phyloP scores from a whole-genome alignment of 2,797 vertebrate species.

The Poecilia picta region DNA sequence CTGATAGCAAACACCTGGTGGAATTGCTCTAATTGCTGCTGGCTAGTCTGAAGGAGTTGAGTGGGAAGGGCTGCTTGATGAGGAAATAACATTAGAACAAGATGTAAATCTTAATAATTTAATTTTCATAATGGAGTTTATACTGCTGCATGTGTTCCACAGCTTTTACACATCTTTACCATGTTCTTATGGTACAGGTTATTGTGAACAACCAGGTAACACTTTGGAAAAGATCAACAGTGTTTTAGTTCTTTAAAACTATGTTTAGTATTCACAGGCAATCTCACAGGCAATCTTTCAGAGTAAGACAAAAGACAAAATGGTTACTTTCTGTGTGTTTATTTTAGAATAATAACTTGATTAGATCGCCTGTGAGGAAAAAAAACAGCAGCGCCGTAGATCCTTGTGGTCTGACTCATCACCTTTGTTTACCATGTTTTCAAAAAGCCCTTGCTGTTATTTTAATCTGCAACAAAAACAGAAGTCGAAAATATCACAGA shows the following conservation, averaged over 20 bases:
- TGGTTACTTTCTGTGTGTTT: background rate
- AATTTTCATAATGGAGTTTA: background rate
- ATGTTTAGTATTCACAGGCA: background rate
- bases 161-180: background rate
- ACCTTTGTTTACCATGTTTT: background rate
- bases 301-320: background rate
- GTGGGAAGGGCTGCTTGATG: no score
- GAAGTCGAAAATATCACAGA: background rate
- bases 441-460: background rate
- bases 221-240: background rate
- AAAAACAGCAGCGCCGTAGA: background rate
- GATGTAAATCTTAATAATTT: no score
- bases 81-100: no score
- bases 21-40: no score
- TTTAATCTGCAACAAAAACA: background rate
- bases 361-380: background rate
- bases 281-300: background rate
- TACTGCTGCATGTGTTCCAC: background rate
- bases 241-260: background rate
- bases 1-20: no score
- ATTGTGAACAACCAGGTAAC: background rate
- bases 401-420: background rate
- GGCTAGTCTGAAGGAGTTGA: no score
- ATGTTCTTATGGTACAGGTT: background rate
- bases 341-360: background rate